These are phyloP conservation scores for Ecliptopera silaceata DNA, from an alignment of 2,888 invertebrate genomes.

Conservation along the genomic window DNA sequence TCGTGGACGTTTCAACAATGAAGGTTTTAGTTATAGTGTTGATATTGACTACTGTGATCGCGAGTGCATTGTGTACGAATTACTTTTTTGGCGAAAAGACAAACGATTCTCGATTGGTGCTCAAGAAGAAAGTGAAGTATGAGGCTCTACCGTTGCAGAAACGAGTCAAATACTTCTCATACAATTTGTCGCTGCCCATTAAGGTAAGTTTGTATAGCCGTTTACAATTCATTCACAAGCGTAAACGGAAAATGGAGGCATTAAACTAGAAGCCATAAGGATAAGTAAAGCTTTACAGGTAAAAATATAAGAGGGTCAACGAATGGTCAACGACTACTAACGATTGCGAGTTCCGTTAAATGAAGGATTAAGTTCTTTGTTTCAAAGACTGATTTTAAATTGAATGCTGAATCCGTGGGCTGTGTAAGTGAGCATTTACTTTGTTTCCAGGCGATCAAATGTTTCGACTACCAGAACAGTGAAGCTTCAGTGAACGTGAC, in stretches of 20 bases:
- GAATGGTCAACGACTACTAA: slow-evolving; percentile 1
- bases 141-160: slow-evolving; percentile 57
- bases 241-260: neutral
- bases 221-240: slow-evolving; percentile 1
- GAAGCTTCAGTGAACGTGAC: slow-evolving; percentile 57
- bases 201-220: slow-evolving; percentile 41
- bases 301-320: neutral
- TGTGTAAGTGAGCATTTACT: slow-evolving; percentile 8
- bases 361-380: slow-evolving; percentile 7
- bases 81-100: slow-evolving; percentile 52
- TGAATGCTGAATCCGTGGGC: slow-evolving; percentile 2
- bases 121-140: slow-evolving; percentile 47
- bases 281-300: slow-evolving; percentile 4
- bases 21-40: slow-evolving; percentile 33
- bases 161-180: slow-evolving; percentile 47
- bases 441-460: slow-evolving; percentile 54
- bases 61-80: slow-evolving; percentile 45
- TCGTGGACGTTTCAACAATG: slow-evolving; percentile 23
- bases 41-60: slow-evolving; percentile 37
- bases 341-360: neutral
- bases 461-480: slow-evolving; percentile 59
- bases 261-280: neutral
- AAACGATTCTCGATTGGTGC: slow-evolving; percentile 36
- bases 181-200: slow-evolving; percentile 46
- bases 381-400: neutral